A percentile compares a stretch with the other conserved stretches of the same genome.
Conservation (phyloP, 2,888 invertebrate species). For the Microdon myrmicae region DNA sequence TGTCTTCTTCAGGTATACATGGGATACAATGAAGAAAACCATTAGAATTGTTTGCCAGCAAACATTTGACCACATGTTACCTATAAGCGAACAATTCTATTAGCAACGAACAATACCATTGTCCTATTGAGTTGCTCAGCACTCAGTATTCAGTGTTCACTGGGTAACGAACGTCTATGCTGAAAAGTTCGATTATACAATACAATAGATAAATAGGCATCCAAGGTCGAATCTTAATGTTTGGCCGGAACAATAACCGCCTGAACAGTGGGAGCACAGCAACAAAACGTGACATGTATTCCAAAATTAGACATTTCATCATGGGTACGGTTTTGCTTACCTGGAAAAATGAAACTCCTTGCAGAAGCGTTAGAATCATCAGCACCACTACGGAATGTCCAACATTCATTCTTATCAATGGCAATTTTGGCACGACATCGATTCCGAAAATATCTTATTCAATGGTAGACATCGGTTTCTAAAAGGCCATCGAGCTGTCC, state of each 20-base stretch:
- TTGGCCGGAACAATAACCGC: too few relatives aligned
- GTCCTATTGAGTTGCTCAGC: too few relatives aligned
- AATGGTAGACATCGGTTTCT: too few relatives aligned
- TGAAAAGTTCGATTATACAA: too few relatives aligned
- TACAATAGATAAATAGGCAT: constrained; percentile 16
- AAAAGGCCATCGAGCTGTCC: too few relatives aligned
- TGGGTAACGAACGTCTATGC: too few relatives aligned
- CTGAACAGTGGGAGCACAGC: constrained; percentile 17
- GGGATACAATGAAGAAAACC: constrained; percentile 12
- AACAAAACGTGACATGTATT: constrained; percentile 5
- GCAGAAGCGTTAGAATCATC: constrained; percentile 41
- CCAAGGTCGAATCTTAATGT: constrained; percentile 24
- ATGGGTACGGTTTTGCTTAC: constrained; percentile 34
- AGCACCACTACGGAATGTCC: constrained; percentile 42
- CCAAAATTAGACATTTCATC: constrained; percentile 12
- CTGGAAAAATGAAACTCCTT: constrained; percentile 42
- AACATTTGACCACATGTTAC: constrained; percentile 15
- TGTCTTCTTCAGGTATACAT: too few relatives aligned
- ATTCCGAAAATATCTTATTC: too few relatives aligned
- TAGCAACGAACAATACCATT: constrained; percentile 27
- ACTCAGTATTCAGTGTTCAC: too few relatives aligned
- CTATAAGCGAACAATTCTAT: constrained; percentile 28
- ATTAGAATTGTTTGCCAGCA: constrained; percentile 11
- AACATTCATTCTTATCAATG: constrained; percentile 44
- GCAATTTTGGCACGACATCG: constrained; percentile 7